These are phyloP conservation scores for Ornithorhynchus anatinus DNA, from an alignment of 2,113 vertebrate species.

Conservation along the genomic window DNA sequence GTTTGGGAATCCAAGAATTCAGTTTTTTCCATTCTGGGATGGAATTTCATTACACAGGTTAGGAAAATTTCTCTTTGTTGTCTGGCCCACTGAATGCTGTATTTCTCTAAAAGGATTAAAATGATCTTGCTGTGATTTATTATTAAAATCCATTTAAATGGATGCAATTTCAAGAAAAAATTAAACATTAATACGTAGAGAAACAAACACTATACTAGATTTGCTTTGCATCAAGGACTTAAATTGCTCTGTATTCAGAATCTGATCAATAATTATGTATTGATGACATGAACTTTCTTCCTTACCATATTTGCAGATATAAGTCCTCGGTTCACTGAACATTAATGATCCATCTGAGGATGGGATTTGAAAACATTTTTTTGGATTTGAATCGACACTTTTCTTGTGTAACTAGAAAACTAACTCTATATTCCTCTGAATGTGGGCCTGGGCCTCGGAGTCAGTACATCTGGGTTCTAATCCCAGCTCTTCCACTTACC, in stretches of 20 bases:
- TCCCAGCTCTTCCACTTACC: too few relatives aligned
- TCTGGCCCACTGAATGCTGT: too few relatives aligned
- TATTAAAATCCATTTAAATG: neutral
- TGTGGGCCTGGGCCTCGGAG: too few relatives aligned
- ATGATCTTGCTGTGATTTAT: neutral
- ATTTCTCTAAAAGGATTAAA: neutral
- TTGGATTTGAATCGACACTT: neutral
- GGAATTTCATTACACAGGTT: too few relatives aligned
- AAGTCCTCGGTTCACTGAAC: neutral
- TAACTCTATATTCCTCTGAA: too few relatives aligned
- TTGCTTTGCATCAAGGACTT: neutral
- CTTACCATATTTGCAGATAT: neutral
- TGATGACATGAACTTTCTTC: neutral
- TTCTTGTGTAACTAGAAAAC: neutral
- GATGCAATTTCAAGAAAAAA: neutral
- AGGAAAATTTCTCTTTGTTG: too few relatives aligned
- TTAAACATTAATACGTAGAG: neutral
- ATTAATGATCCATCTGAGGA: neutral
- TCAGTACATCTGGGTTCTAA: too few relatives aligned
- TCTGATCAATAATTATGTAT: neutral
- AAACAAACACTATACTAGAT: neutral
- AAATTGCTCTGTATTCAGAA: neutral
- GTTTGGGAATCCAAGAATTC: too few relatives aligned
- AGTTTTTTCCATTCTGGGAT: too few relatives aligned
- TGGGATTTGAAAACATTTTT: constrained; percentile 3